Evolutionary conservation across 2,797 vertebrate genomes (phyloP).

Genomic region (Siniperca scherzeri): DNA sequence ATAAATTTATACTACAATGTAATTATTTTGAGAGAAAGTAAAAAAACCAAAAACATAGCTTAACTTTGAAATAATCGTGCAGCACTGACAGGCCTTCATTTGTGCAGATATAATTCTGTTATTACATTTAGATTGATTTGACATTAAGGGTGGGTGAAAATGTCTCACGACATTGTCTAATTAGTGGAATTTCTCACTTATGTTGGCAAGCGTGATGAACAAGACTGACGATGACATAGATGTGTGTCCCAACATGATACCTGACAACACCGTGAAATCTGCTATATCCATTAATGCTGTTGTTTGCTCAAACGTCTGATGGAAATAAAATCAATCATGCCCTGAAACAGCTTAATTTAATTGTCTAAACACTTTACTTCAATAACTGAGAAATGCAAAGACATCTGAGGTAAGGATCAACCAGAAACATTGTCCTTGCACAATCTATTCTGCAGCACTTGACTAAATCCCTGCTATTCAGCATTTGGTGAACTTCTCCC

Average conservation of each 20-base stretch:
- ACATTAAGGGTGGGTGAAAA: conserved; percentile 5
- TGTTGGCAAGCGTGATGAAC: neutral
- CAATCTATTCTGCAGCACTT: conserved; percentile 8
- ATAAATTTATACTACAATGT: neutral
- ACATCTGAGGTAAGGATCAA: neutral
- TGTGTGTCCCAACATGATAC: neutral
- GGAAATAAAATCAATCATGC: conserved; percentile 57
- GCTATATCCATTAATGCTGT: conserved; percentile 27
- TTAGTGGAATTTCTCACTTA: conserved; percentile 26
- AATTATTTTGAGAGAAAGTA: neutral
- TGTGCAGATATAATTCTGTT: neutral
- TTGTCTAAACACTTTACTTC: conserved; percentile 41
- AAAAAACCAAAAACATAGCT: neutral
- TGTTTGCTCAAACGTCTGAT: conserved; percentile 26
- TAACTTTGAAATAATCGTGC: neutral
- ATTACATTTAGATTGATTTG: neutral
- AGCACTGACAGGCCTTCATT: neutral
- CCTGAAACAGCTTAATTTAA: conserved; percentile 18
- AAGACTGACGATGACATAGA: neutral
- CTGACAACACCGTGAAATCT: neutral
- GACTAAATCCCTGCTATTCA: conserved; percentile 1
- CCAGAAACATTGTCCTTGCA: neutral
- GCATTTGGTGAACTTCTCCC: neutral
- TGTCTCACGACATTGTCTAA: conserved; percentile 15
- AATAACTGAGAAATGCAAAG: conserved; percentile 16